These are phyloP conservation scores for Sebastes vulpes DNA, from an alignment of 2,797 vertebrate species.

Conservation along the genomic window DNA sequence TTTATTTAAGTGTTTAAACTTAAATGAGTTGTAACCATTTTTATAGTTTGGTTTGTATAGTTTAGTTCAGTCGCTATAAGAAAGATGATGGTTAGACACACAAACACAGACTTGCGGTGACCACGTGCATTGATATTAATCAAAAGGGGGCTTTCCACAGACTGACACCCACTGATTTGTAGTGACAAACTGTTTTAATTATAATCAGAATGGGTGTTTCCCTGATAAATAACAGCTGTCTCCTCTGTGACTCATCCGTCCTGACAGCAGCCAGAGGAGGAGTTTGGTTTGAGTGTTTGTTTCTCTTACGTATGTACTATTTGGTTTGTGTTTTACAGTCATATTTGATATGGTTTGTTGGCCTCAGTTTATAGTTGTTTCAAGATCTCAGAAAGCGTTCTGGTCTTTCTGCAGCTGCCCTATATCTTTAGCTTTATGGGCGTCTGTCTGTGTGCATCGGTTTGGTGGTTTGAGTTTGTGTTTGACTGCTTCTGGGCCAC, in stretches of 20 bases:
- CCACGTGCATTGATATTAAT: conserved; percentile 1
- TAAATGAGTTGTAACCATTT: neutral
- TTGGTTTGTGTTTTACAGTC: conserved; percentile 25
- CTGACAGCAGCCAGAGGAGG: conserved; percentile 21
- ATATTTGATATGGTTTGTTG: conserved; percentile 27
- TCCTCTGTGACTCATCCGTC: conserved; percentile 26
- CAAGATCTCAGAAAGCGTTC: neutral
- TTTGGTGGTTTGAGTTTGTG: conserved; percentile 32
- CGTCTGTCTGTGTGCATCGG: conserved; percentile 16
- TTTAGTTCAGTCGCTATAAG: neutral
- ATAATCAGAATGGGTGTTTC: conserved; percentile 51
- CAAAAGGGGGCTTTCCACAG: neutral
- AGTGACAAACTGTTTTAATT: conserved; percentile 39
- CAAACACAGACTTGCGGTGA: conserved; percentile 8
- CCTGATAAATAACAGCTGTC: conserved; percentile 60
- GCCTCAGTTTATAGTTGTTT: conserved; percentile 10
- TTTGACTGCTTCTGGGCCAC: conserved; percentile 12
- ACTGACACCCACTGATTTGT: conserved; percentile 24
- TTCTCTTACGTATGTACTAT: neutral
- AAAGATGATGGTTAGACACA: neutral
- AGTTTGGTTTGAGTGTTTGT: conserved; percentile 15
- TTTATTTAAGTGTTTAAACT: neutral
- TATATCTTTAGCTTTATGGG: conserved; percentile 29
- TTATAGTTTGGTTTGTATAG: neutral
- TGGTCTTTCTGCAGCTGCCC: neutral